Percentiles rank a stretch among this genome's conserved stretches.
Conservation (phyloP, 2,113 vertebrate species). For the Percopsis transmontana region DNA sequence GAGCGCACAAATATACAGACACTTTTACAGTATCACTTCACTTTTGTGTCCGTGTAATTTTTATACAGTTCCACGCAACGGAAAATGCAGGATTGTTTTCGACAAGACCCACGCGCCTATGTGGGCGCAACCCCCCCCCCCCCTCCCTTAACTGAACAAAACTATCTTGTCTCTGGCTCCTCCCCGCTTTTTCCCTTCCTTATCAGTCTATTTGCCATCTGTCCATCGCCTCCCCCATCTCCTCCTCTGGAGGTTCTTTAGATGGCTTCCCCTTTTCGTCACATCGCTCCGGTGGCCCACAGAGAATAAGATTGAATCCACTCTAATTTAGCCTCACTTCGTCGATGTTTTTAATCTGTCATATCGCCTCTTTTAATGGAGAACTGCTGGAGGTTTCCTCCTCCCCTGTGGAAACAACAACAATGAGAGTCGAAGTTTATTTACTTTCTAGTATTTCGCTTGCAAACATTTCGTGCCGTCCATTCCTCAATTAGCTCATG, state of each 20-base stretch:
- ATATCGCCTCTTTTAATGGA: constrained; percentile 46
- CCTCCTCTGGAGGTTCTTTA: constrained; percentile 42
- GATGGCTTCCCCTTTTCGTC: constrained; percentile 62
- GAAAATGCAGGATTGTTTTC: no score
- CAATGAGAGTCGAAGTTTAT: constrained; percentile 4
- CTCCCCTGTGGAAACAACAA: background rate
- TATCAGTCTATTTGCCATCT: constrained; percentile 56
- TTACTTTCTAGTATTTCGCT: background rate
- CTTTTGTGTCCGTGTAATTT: no score
- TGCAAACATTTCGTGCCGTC: background rate
- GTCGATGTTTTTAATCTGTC: constrained; percentile 67
- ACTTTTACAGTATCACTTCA: no score
- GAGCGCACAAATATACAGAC: no score
- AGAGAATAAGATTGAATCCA: constrained; percentile 56
- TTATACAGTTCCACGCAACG: background rate
- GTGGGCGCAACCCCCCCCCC: background rate
- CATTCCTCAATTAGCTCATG: constrained; percentile 4
- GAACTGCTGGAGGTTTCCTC: constrained; percentile 16
- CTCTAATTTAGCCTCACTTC: constrained; percentile 55
- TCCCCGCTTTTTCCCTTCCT: constrained; percentile 49
- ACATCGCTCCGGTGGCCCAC: constrained; percentile 58
- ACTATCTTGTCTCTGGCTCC: constrained; percentile 32
- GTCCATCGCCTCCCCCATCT: constrained; percentile 35
- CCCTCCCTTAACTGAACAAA: constrained; percentile 40
- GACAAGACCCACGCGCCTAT: background rate